Evolutionary conservation across 2,888 invertebrate genomes (phyloP), one percentile per base, ranked within the genome.

Genomic region (Metopia argyrocephala): DNA sequence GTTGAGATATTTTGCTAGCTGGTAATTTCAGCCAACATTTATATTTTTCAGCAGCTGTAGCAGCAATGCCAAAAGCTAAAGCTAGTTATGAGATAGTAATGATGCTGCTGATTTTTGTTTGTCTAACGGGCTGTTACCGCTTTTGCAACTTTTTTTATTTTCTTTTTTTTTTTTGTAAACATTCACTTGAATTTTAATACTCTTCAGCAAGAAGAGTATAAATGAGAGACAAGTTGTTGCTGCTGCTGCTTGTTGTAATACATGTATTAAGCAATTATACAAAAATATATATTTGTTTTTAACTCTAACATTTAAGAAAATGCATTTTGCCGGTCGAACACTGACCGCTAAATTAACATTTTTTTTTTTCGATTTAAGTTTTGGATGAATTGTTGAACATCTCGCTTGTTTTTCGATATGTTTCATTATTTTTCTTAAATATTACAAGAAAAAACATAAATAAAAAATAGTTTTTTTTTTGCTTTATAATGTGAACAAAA

Each of bases 271-370:
- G 15, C 27, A 46, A n/a, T 12, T 38, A 25, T 18, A 9, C 1
- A 31, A 12, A 9, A 31, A 0, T 12, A 38, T 12, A 38, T 4
- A 7, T 23, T 66, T 66, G 59, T 65, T 61, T 59, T 1, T 52
- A 21, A 28, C 69, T 75, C 57, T 28, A 56, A 61, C 45, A 56
- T 69, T 38, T 70, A 65, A 61, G 31, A 25, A 52, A 69, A 80
- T 65, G 15, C 31, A 64, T 48, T 81, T 61, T 66, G 48, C 81
- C 81, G 70, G 75, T 71, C 81, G 81, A 81, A 75, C 81, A 78
- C 81, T 81, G 81, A 81, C 81, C 81, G 81, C 81, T 70, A 57
- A 21, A 65, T 54, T 25, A 56, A 45, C 54, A 7, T 64, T 69
- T 45, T 54, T 54, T 23, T 52, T 23, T 52, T 52, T 20, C 18